Base-by-base conservation (phyloP, 1,140 invertebrate species). In the Pentalonia nigronervosa region DNA sequence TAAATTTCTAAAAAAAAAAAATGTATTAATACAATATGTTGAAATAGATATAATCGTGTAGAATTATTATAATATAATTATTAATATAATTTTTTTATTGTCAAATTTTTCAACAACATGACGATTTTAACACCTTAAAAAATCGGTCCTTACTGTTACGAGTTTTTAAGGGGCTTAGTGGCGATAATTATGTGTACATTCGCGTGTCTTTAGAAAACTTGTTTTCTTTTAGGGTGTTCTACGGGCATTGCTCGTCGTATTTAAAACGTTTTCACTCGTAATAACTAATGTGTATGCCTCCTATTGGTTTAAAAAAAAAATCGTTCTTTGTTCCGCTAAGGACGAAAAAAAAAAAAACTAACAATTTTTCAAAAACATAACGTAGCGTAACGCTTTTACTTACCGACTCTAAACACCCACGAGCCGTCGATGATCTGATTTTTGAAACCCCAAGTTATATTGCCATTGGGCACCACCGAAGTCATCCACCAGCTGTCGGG, bases 331-430 rank as follows among this genome's bases (percentile, higher is more conserved):
- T 76, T n/a, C 60, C 30, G n/a, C 14, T 76, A 20, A 67, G 0
- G 0, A 67, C 4, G 25, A 7, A 67, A n/a, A 67, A 67, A 67
- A 14, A 67, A 60, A 30, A 30, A 14, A 30, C 30, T 17, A n/a
- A 1, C 4, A n/a, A 76, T 76, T 67, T 67, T 20, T 17, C 48
- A 21, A 53, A 53, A 41, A 90, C 1, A 23, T 53, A 23, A 17
- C 88, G 2, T 67, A 17, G 4, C n/a, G n/a, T 41, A 1, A 30
- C 45, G 4, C 41, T 41, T 41, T n/a, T 21, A 9, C 91, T 93
- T n/a, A 93, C 91, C 91, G 7, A 93, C 91, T 93, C 30, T 93
- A 23, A 93, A 93, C n/a, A 93, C 48, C 91, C 91, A 93, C 91
- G 91, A 84, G 30, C 91, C 91, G 81, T 93, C 91, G 1, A 67